phyloP scores from a whole-genome alignment of 2,113 vertebrate species.

The Conger conger region DNA sequence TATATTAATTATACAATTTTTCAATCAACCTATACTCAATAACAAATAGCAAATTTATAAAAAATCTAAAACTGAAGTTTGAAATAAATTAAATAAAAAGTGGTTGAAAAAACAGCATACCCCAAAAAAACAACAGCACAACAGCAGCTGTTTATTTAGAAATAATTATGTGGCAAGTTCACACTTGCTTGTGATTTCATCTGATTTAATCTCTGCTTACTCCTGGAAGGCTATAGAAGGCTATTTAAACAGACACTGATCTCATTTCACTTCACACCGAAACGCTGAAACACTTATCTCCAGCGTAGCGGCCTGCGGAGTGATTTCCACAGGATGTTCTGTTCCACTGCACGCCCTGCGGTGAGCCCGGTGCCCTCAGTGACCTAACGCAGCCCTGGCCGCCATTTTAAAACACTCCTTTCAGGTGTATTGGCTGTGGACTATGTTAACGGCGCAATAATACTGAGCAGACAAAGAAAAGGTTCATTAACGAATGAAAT shows the following conservation, averaged over 20 bases:
- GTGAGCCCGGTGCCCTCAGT: constrained; percentile 30
- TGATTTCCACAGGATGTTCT: constrained; percentile 57
- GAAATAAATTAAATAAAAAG: too few relatives aligned
- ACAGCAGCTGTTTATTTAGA: too few relatives aligned
- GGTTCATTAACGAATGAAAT: constrained; percentile 56
- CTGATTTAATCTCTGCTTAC: neutral
- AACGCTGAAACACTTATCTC: constrained; percentile 11
- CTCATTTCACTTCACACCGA: constrained; percentile 36
- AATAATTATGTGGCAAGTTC: neutral
- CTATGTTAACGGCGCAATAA: constrained; percentile 53
- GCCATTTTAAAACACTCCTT: constrained; percentile 41
- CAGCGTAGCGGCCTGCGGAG: constrained; percentile 46
- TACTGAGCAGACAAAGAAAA: constrained; percentile 38
- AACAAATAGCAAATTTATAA: too few relatives aligned
- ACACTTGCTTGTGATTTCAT: neutral
- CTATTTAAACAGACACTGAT: constrained; percentile 35
- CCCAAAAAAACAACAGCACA: too few relatives aligned
- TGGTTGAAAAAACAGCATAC: too few relatives aligned
- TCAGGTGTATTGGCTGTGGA: constrained; percentile 41
- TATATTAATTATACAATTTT: too few relatives aligned
- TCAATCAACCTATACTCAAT: too few relatives aligned
- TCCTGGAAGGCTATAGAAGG: neutral
- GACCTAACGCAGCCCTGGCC: constrained; percentile 48
- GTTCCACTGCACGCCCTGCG: constrained; percentile 32
- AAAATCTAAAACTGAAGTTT: too few relatives aligned